Conservation (phyloP, 2,888 invertebrate genomes). For the Papilio elwesi region DNA sequence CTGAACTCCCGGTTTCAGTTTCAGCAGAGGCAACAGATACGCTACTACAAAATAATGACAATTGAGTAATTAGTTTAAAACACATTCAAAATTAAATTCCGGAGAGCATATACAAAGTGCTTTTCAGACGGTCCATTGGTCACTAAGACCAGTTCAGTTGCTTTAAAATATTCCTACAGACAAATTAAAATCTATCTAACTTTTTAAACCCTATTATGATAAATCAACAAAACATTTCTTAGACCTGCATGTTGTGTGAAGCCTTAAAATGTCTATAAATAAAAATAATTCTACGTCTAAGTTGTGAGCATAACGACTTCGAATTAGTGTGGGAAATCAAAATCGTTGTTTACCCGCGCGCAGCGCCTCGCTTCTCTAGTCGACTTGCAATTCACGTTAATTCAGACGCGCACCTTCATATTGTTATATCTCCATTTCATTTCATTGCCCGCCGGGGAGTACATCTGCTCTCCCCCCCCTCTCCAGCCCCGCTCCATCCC, state of each 20-base stretch:
- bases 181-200: not conserved
- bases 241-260: not conserved
- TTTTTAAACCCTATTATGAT: not conserved
- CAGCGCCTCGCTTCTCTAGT: slow-evolving; percentile 44
- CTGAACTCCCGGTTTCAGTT: no score
- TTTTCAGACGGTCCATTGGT: not conserved
- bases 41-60: not conserved
- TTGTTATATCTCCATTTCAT: slow-evolving; percentile 78
- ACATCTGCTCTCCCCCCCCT: slow-evolving; percentile 65
- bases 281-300: not conserved
- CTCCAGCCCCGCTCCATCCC: slow-evolving; percentile 53
- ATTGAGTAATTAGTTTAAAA: not conserved
- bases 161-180: not conserved
- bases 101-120: not conserved
- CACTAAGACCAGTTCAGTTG: not conserved
- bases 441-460: slow-evolving; percentile 80
- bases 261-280: not conserved
- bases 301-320: slow-evolving; percentile 2
- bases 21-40: no score
- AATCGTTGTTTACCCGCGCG: slow-evolving; percentile 1
- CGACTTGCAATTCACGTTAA: slow-evolving; percentile 72
- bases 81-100: not conserved
- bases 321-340: slow-evolving; percentile 3
- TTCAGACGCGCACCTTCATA: slow-evolving; percentile 79
- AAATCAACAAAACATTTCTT: not conserved